Evolutionary conservation across 2,113 vertebrate species (phyloP).

Genomic region (Candoia aspera): DNA sequence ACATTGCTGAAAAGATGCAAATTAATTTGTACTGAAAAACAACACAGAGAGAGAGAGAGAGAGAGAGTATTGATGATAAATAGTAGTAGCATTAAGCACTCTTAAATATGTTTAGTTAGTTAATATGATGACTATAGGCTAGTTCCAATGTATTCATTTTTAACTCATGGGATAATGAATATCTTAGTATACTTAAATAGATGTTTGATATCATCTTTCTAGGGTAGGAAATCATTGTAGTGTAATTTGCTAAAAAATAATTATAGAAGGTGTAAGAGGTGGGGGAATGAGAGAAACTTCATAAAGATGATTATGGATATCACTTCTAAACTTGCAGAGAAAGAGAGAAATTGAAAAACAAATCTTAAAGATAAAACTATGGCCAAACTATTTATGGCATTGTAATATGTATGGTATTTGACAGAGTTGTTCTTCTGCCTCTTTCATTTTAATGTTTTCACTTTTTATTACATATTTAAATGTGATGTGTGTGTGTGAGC

Average conservation of each 20-base stretch:
- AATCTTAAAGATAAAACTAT: conserved; percentile 50
- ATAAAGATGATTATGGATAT: conserved; percentile 60
- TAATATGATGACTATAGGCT: not conserved
- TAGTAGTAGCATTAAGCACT: too few species aligned
- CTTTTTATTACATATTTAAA: not conserved
- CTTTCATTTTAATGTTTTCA: conserved; percentile 51
- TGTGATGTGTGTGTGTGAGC: too few species aligned
- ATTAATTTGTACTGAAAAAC: not conserved
- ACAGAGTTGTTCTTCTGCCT: conserved; percentile 42
- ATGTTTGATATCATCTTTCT: conserved; percentile 6
- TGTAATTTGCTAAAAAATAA: conserved; percentile 66
- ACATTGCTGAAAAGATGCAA: not conserved
- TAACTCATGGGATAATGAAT: not conserved
- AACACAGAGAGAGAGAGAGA: too few species aligned
- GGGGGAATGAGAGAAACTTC: conserved; percentile 61
- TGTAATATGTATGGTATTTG: conserved; percentile 41
- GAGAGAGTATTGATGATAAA: too few species aligned
- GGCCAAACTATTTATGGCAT: conserved; percentile 39
- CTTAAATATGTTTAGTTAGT: not conserved
- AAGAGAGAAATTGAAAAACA: conserved; percentile 41
- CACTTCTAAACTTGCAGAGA: conserved; percentile 53
- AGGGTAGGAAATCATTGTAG: not conserved
- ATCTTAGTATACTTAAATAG: not conserved
- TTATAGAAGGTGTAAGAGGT: conserved; percentile 53
- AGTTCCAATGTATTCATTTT: not conserved